These are phyloP conservation scores for Galeruca laticollis DNA, from an alignment of 2,888 invertebrate species.

Conservation along the genomic window DNA sequence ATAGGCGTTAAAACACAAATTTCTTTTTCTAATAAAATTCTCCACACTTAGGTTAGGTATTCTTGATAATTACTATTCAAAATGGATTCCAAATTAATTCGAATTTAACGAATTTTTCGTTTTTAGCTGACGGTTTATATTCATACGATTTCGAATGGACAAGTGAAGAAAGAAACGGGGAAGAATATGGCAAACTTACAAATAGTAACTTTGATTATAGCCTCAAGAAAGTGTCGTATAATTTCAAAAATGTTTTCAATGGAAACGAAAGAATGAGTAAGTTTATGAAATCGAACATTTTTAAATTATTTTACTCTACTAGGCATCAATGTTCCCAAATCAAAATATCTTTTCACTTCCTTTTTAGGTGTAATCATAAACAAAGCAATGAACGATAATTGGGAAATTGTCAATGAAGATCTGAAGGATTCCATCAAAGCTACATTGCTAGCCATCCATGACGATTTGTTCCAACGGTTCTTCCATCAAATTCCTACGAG, in stretches of 20 bases:
- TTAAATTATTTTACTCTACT: neutral
- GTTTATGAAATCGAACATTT: neutral
- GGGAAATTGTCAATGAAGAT: conserved; percentile 44
- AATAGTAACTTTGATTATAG: conserved; percentile 34
- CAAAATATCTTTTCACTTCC: neutral
- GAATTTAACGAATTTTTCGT: neutral
- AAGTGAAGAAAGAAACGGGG: conserved; percentile 22
- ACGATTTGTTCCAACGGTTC: conserved; percentile 34
- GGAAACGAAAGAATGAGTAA: conserved; percentile 50
- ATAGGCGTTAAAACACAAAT: too few relatives aligned
- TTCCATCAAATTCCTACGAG: conserved; percentile 39
- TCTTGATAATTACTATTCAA: too few relatives aligned
- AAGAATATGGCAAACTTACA: conserved; percentile 21
- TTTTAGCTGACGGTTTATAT: conserved; percentile 33
- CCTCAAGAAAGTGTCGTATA: conserved; percentile 37
- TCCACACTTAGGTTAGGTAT: too few relatives aligned
- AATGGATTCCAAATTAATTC: too few relatives aligned
- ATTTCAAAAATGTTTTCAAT: conserved; percentile 50
- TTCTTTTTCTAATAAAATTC: too few relatives aligned
- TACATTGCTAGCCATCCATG: conserved; percentile 36
- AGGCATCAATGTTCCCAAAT: neutral
- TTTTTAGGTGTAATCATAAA: conserved; percentile 45
- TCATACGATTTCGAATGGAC: conserved; percentile 33
- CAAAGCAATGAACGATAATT: conserved; percentile 45
- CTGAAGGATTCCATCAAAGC: conserved; percentile 38